phyloP scores from a whole-genome alignment of 1,140 invertebrate genomes.

The Caerostris darwini region DNA sequence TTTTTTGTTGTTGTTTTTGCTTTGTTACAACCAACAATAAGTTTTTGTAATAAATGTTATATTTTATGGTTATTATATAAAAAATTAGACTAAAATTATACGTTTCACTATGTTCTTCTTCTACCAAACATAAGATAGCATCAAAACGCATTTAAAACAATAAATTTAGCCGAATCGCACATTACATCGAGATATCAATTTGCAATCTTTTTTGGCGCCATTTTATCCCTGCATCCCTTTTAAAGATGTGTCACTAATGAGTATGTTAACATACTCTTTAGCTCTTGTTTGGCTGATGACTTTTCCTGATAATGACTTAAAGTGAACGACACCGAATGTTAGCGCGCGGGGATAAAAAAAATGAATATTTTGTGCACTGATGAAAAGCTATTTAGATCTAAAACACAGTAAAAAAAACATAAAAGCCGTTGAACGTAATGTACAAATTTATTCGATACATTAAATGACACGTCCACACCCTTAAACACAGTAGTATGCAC shows the following conservation, averaged over 20 bases:
- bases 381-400: neutral
- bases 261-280: neutral
- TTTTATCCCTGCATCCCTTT: neutral
- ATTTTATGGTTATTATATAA: too few species aligned
- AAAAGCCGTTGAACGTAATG: constrained; percentile 50
- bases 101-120: too few species aligned
- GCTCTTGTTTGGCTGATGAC: neutral
- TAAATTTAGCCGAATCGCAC: too few species aligned
- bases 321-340: neutral
- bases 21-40: too few species aligned
- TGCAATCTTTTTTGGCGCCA: neutral
- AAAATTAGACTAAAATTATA: too few species aligned
- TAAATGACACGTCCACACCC: constrained; percentile 61
- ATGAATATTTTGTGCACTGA: neutral
- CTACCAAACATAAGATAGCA: too few species aligned
- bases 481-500: neutral
- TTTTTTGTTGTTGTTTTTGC: too few species aligned
- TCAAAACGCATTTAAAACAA: too few species aligned
- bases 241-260: neutral
- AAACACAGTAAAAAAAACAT: constrained; percentile 10
- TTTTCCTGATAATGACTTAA: neutral
- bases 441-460: constrained; percentile 61
- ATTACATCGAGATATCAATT: neutral
- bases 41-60: too few species aligned
- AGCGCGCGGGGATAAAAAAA: neutral